These are phyloP conservation scores for Xanthia togata DNA, from an alignment of 2,888 invertebrate genomes.

Conservation along the genomic window DNA sequence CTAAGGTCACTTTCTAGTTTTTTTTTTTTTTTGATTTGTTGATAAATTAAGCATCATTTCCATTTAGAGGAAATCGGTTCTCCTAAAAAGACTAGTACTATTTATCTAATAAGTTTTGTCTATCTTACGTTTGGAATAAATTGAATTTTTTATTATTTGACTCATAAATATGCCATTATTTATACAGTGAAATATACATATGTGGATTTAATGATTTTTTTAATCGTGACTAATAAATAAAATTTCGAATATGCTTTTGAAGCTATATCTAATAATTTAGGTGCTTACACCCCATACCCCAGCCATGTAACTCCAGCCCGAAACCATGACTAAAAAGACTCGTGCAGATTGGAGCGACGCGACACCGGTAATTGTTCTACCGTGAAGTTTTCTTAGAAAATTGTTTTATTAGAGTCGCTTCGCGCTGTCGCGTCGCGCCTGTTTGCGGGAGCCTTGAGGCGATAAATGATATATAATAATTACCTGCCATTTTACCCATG, in stretches of 20 bases:
- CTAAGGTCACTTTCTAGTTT: conserved; percentile 47
- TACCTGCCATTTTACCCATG: no score
- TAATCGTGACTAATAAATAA: conserved; percentile 11
- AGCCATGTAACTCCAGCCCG: not conserved
- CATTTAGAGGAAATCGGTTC: conserved; percentile 32
- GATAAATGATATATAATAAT: not conserved
- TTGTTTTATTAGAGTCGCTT: no score
- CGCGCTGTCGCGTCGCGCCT: no score
- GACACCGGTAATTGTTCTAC: no score
- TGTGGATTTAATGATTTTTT: conserved; percentile 65
- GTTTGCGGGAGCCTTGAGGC: not conserved
- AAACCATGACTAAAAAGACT: not conserved
- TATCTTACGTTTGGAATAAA: conserved; percentile 55
- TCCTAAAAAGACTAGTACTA: conserved; percentile 62
- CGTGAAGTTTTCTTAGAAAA: no score
- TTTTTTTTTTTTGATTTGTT: conserved; percentile 42
- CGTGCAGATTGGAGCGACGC: no score
- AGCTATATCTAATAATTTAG: not conserved
- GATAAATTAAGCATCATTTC: conserved; percentile 36
- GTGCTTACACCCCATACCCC: not conserved
- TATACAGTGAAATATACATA: conserved; percentile 70
- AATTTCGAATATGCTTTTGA: not conserved
- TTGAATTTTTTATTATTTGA: conserved; percentile 56
- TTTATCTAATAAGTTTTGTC: conserved; percentile 56
- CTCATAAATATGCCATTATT: conserved; percentile 71